Conservation (phyloP, 37 sponge, comb jelly and placozoan genomes). For the Corticium candelabrum region DNA sequence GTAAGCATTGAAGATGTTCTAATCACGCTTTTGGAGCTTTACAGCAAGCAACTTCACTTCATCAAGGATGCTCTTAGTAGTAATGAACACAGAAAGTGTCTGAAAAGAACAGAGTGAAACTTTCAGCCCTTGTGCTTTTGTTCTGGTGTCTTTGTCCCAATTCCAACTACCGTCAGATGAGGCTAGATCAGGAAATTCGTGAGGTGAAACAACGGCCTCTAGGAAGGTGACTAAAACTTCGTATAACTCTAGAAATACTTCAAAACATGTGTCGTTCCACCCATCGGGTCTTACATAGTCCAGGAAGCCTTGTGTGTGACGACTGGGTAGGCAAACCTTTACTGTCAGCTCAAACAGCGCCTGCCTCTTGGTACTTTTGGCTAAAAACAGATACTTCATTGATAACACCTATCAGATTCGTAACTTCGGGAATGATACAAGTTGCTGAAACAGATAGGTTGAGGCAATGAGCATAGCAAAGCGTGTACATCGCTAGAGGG, state of each 20-base stretch:
- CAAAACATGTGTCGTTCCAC: constrained; percentile 46
- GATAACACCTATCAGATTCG: no score
- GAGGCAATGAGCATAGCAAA: no score
- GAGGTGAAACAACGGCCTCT: constrained; percentile 27
- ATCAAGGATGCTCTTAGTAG: constrained; percentile 27
- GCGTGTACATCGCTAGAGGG: no score
- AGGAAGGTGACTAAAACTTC: constrained; percentile 24
- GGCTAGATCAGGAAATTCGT: constrained; percentile 18
- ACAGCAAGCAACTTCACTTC: constrained; percentile 28
- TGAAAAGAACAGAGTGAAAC: constrained; percentile 33
- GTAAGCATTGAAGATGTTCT: constrained; percentile 22
- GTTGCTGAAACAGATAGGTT: no score
- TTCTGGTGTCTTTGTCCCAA: constrained; percentile 35
- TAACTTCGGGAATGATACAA: no score
- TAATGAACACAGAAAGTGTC: constrained; percentile 20
- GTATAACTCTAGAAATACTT: constrained; percentile 30
- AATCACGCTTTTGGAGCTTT: constrained; percentile 38
- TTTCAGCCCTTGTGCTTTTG: constrained; percentile 28
- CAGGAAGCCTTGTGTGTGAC: constrained; percentile 28
- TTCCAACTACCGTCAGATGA: constrained; percentile 18
- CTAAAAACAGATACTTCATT: no score
- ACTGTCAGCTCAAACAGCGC: constrained; percentile 23
- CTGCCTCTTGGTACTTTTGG: constrained; percentile 37
- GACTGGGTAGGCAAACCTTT: constrained; percentile 10
- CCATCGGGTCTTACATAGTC: constrained; percentile 46